phyloP scores from a whole-genome alignment of 2,797 vertebrate species.

The Phrynocephalus guinanensis region DNA sequence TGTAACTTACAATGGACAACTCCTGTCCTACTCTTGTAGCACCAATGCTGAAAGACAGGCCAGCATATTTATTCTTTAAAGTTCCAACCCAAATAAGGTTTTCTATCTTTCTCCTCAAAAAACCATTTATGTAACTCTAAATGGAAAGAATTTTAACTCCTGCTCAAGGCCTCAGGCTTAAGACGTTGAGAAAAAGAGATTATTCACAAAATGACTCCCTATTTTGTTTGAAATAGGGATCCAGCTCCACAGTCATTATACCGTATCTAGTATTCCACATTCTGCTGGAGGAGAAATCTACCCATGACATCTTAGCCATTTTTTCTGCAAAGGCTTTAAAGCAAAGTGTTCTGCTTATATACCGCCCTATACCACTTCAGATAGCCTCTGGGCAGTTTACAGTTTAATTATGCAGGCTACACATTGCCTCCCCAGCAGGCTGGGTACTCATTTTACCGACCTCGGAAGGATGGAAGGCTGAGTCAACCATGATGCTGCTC shows the following conservation, averaged over 20 bases:
- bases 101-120: neutral
- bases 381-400: no score
- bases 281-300: neutral
- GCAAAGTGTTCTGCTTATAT: no score
- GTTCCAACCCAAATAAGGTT: conserved; percentile 1
- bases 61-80: neutral
- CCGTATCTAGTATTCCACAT: neutral
- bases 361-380: no score
- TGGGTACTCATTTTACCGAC: no score
- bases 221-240: neutral
- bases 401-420: no score
- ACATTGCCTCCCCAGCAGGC: no score
- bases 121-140: conserved; percentile 15
- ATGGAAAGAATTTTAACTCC: conserved; percentile 11
- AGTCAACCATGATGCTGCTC: no score
- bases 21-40: neutral
- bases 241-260: neutral
- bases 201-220: neutral
- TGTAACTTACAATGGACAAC: no score
- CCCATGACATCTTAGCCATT: neutral
- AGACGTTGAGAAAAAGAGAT: neutral
- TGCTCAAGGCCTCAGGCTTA: neutral
- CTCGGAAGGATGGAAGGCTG: no score
- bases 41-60: neutral
- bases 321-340: neutral